Base-by-base conservation (phyloP, 2,888 invertebrate genomes). In the Dromius quadrimaculatus region DNA sequence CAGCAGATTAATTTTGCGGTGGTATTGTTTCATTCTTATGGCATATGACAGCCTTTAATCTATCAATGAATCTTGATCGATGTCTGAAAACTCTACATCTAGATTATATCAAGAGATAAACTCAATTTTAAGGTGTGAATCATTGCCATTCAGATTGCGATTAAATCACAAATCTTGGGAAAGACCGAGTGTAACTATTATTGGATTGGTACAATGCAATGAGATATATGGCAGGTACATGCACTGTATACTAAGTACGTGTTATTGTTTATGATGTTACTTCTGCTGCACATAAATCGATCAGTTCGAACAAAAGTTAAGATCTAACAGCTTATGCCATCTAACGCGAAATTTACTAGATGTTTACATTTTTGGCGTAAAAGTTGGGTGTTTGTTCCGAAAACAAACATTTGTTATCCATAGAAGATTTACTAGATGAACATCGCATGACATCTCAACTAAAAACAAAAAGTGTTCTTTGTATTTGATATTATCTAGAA, bases 211-310 rank as follows among this genome's bases (percentile, higher is more conserved):
- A 28, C 50, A 54, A 54, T 54, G 50, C 15, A n/a, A 13, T 9
- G 23, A 54, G 50, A 54, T 54, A 28, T 54, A 54, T 23, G n/a
- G 28, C 23, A 54, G 28, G 23, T 54, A 23, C 50, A 54, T 15
- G 28, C 28, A 15, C 50, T 54, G 50, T 32, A 54, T 54, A 54
- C 28, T 54, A 54, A 54, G 23, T 54, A 15, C 50, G 6, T n/a
- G 13, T 47, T 54, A 54, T 54, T 54, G 50, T 28, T 28, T 54
- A 54, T 54, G 50, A 54, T 54, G 50, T 54, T 54, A 11, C 13
- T 54, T 54, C 50, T 54, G 50, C 50, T 28, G 32, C 50, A 54
- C 28, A 54, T 54, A 54, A 54, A 54, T 54, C 50, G 13, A 54
- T 54, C 23, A 54, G 28, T 54, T 54, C 15, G 23, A 54, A 15